phyloP scores from a whole-genome alignment of 1,140 invertebrate genomes.

The Dendroctonus valens region DNA sequence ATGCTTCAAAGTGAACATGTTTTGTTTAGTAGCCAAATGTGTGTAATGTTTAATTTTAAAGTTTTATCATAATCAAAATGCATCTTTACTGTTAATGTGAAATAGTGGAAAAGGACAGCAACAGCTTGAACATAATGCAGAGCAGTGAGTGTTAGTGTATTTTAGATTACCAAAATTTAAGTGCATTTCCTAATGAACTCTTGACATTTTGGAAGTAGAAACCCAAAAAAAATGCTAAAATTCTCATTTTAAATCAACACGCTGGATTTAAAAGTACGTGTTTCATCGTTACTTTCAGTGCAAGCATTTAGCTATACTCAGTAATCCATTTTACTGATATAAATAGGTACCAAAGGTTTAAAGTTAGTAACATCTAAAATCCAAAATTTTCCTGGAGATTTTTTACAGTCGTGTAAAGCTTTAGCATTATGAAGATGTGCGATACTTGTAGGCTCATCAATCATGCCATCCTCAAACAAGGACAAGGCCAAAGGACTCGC shows the following conservation, averaged over 20 bases:
- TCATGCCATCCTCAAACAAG: conserved; percentile 23
- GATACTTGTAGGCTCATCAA: conserved; percentile 1
- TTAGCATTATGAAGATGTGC: conserved; percentile 3
- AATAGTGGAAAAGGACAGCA: neutral
- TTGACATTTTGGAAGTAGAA: conserved; percentile 16
- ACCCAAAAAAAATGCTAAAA: neutral
- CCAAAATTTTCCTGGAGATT: neutral
- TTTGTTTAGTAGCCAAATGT: too few relatives aligned
- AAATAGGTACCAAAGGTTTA: neutral
- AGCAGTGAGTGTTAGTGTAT: conserved; percentile 19
- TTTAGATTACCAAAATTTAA: neutral
- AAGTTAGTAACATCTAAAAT: neutral
- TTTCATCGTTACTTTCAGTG: neutral
- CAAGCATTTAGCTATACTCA: neutral
- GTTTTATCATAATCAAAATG: too few relatives aligned
- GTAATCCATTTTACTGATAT: neutral
- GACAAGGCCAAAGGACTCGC: conserved; percentile 67
- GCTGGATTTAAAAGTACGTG: neutral
- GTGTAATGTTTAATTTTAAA: too few relatives aligned
- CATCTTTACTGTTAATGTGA: too few relatives aligned
- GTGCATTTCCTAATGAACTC: neutral
- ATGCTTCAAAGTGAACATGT: too few relatives aligned
- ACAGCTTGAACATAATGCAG: conserved; percentile 27
- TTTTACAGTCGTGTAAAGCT: neutral
- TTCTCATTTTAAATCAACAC: neutral